Evolutionary conservation across 2,797 vertebrate species (phyloP).

Genomic region (Enteromius radiatus): DNA sequence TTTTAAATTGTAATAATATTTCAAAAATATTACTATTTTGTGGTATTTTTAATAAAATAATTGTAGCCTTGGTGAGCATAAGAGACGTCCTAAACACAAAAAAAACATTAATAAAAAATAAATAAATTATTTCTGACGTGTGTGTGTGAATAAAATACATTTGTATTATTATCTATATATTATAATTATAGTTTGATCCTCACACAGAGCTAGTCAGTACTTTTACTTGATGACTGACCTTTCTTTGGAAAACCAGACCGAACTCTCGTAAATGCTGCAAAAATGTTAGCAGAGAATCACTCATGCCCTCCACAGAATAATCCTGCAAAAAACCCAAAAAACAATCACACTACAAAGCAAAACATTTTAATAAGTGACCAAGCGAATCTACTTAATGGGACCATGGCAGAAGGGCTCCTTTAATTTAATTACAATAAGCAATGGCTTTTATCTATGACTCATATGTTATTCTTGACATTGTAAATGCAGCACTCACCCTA

Average conservation of each 20-base stretch:
- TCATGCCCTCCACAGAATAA: slow-evolving; percentile 95
- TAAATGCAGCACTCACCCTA: slow-evolving; percentile 78
- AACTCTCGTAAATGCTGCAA: slow-evolving; percentile 93
- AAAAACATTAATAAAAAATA: background rate
- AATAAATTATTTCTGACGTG: background rate
- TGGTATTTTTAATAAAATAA: background rate
- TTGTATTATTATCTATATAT: background rate
- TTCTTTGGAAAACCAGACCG: slow-evolving; percentile 92
- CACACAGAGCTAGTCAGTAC: background rate
- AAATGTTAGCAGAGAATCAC: slow-evolving; percentile 89
- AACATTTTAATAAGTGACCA: slow-evolving; percentile 13
- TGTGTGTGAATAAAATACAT: background rate
- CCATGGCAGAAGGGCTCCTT: background rate
- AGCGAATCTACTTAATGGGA: background rate
- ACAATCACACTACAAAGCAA: slow-evolving; percentile 13
- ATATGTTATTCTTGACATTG: background rate
- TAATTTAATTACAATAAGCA: slow-evolving; percentile 16
- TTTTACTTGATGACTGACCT: slow-evolving; percentile 74
- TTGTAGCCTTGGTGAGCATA: background rate
- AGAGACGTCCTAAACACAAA: background rate
- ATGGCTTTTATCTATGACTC: slow-evolving; percentile 36
- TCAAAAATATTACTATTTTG: background rate
- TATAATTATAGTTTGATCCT: background rate
- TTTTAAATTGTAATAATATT: background rate
- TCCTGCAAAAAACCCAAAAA: slow-evolving; percentile 74